phyloP scores from a whole-genome alignment of 30 jellyfish, hydroid and myxozoan genomes.

The Aurelia sp. region DNA sequence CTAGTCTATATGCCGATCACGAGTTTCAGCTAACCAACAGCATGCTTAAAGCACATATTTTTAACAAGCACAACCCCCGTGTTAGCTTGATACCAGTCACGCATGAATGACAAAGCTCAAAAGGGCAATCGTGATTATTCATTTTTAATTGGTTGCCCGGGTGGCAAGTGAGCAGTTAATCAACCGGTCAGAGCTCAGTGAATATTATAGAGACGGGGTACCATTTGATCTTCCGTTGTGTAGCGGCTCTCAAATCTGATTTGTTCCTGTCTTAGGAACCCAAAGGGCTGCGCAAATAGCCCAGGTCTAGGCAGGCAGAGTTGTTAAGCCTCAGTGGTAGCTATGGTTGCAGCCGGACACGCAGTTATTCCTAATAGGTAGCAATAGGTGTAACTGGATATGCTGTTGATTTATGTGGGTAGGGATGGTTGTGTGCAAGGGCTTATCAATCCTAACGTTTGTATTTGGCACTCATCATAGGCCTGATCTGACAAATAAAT shows the following conservation, averaged over 20 bases:
- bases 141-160: conserved; percentile 76
- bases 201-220: conserved; percentile 11
- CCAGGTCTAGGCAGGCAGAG: conserved; percentile 17
- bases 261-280: conserved; percentile 3
- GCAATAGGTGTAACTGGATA: no score
- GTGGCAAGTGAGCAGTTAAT: conserved; percentile 71
- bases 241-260: conserved; percentile 20
- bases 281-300: conserved; percentile 26
- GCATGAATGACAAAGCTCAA: conserved; percentile 63
- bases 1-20: no score
- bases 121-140: conserved; percentile 73
- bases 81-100: conserved; percentile 21
- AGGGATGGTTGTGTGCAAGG: no score
- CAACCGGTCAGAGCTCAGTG: conserved; percentile 61
- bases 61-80: background rate
- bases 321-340: background rate
- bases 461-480: no score
- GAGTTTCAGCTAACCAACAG: background rate
- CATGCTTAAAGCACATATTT: background rate
- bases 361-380: no score
- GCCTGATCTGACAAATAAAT: no score
- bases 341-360: background rate
- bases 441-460: no score
- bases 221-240: background rate
- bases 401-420: no score